A percentile compares a stretch with the other conserved stretches of the same genome.
phyloP scores from a whole-genome alignment of 2,113 vertebrate species.

The Calypte anna region DNA sequence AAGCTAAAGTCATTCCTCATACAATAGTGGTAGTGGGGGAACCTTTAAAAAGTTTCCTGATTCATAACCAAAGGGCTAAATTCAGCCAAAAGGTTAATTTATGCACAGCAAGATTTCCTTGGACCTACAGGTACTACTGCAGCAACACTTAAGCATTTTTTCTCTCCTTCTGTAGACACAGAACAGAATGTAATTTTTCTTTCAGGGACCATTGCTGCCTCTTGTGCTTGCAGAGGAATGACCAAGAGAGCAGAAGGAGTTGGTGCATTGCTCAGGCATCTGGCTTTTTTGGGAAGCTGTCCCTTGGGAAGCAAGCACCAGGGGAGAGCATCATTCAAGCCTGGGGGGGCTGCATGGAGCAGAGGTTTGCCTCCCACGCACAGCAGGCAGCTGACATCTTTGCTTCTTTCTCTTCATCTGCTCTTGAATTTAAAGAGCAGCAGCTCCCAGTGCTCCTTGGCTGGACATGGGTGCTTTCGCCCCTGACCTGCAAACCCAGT shows the following conservation, averaged over 20 bases:
- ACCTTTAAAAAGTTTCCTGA: not conserved
- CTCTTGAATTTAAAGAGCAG: not conserved
- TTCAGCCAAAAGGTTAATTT: not conserved
- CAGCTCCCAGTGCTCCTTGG: not conserved
- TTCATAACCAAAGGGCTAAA: not conserved
- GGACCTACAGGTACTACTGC: not conserved
- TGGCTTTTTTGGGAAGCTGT: not conserved
- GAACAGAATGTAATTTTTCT: not conserved
- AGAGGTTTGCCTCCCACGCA: accelerated
- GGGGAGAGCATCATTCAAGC: not conserved
- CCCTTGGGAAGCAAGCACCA: accelerated
- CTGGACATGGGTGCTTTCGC: not conserved
- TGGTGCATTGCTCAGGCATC: not conserved
- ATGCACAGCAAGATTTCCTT: not conserved
- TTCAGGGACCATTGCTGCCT: not conserved
- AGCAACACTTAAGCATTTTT: not conserved
- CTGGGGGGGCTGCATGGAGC: accelerated
- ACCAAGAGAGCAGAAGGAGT: not conserved
- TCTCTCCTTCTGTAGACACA: not conserved
- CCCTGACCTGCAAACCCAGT: accelerated
- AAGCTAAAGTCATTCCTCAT: not conserved
- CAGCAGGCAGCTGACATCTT: not conserved
- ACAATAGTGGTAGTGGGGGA: accelerated
- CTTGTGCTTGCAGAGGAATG: not conserved
- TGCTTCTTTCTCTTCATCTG: accelerated